A percentile compares a stretch with the other conserved stretches of the same genome.
These are phyloP conservation scores for Euphydryas editha DNA, from an alignment of 2,888 invertebrate genomes.

Conservation along the genomic window DNA sequence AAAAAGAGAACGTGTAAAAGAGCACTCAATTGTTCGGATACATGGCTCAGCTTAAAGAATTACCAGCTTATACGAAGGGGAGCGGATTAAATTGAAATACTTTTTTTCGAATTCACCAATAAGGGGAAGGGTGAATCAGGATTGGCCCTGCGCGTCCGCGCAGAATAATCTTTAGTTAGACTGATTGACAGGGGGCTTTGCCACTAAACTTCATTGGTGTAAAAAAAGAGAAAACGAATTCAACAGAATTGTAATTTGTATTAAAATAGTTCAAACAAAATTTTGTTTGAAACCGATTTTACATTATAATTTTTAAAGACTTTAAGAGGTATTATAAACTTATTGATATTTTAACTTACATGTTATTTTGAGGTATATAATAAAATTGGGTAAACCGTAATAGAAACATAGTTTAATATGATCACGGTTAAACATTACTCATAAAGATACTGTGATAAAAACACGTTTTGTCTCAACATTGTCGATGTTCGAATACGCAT, in stretches of 20 bases:
- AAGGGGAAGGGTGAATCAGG: constrained; percentile 67
- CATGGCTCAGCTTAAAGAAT: constrained; percentile 50
- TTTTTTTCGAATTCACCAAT: constrained; percentile 81
- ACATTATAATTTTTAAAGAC: too few relatives aligned
- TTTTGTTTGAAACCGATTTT: too few relatives aligned
- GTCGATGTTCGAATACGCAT: constrained; percentile 24
- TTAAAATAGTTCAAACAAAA: too few relatives aligned
- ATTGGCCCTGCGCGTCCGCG: constrained; percentile 74
- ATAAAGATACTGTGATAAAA: constrained; percentile 39
- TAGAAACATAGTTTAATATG: constrained; percentile 16
- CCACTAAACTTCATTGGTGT: background rate
- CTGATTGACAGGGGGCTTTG: constrained; percentile 64
- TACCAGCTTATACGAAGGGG: constrained; percentile 69
- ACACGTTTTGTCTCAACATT: constrained; percentile 38
- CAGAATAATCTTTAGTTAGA: constrained; percentile 67
- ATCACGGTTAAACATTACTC: constrained; percentile 33
- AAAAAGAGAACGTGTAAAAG: constrained; percentile 35
- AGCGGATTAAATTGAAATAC: constrained; percentile 79
- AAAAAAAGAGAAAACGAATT: constrained; percentile 4
- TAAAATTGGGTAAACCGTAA: background rate
- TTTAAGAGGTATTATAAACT: too few relatives aligned
- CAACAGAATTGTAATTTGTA: background rate
- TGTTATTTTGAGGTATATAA: too few relatives aligned
- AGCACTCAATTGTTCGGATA: constrained; percentile 45
- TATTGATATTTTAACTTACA: too few relatives aligned